Conservation (phyloP, 1,140 invertebrate species). For the Orius insidiosus region DNA sequence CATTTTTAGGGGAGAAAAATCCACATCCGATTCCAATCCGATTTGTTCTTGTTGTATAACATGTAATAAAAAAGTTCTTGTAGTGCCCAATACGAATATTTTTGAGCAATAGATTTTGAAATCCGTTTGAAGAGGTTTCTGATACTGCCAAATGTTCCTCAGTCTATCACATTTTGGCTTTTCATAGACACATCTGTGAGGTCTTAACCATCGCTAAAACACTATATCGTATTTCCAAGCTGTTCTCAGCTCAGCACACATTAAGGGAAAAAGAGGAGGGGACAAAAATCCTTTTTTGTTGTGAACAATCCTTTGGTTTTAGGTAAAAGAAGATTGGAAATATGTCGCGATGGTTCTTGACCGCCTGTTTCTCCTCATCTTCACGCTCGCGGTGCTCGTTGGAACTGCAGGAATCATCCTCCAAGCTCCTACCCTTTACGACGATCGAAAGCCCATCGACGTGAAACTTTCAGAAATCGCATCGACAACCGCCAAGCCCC, state of each 20-base stretch:
- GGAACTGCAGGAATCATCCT: conserved; percentile 85
- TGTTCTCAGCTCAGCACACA: not conserved
- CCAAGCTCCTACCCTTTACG: conserved; percentile 79
- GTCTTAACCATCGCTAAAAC: no score
- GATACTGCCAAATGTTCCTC: no score
- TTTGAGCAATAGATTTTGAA: no score
- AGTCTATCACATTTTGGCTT: no score
- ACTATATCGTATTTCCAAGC: not conserved
- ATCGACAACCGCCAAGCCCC: conserved; percentile 28
- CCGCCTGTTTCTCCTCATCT: conserved; percentile 89
- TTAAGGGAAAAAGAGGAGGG: not conserved
- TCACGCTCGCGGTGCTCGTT: conserved; percentile 81
- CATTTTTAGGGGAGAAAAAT: no score
- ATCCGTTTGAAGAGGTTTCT: no score
- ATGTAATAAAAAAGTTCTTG: no score
- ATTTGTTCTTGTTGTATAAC: no score
- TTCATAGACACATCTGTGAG: no score
- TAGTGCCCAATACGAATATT: no score
- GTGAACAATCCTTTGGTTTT: conserved; percentile 17
- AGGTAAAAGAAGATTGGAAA: conserved; percentile 93
- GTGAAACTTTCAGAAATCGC: conserved; percentile 64
- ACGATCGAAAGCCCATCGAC: conserved; percentile 78
- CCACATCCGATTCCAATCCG: no score
- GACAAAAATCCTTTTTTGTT: not conserved
- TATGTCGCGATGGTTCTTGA: conserved; percentile 97